These are phyloP conservation scores for Drosophila cracens DNA, from an alignment of 2,888 invertebrate species.

Conservation along the genomic window DNA sequence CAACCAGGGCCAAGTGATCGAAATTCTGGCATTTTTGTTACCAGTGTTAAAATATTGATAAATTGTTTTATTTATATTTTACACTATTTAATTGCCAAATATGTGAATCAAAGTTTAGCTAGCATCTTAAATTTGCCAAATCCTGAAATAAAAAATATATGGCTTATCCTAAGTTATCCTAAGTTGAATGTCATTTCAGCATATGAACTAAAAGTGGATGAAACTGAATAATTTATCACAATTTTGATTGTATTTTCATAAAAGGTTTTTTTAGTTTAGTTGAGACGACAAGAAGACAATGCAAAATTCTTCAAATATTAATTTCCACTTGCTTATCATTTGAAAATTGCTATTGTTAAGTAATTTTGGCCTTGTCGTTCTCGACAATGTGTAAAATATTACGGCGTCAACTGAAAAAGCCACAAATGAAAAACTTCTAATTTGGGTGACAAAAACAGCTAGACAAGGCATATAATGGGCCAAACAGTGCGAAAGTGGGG, in stretches of 20 bases:
- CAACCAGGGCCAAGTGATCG: background rate
- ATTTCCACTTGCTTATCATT: conserved; percentile 28
- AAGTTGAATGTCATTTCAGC: background rate
- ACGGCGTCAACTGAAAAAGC: conserved; percentile 61
- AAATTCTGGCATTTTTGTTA: background rate
- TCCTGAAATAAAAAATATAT: background rate
- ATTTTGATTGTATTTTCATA: background rate
- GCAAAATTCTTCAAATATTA: conserved; percentile 1
- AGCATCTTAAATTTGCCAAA: background rate
- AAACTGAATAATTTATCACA: background rate
- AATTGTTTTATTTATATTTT: background rate
- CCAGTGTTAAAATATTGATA: background rate
- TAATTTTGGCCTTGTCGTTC: conserved; percentile 39
- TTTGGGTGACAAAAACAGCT: conserved; percentile 77
- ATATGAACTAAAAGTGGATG: background rate
- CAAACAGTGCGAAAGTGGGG: conserved; percentile 20
- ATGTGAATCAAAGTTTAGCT: background rate
- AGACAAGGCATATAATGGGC: conserved; percentile 31
- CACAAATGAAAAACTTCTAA: conserved; percentile 76
- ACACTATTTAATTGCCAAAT: background rate
- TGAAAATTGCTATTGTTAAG: conserved; percentile 40
- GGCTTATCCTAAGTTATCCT: background rate
- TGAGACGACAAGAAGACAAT: background rate
- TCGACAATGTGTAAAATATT: conserved; percentile 57
- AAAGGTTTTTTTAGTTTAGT: background rate